Conservation (phyloP, 37 sponge, comb jelly and placozoan genomes). For the Hexactinellida sp. region DNA sequence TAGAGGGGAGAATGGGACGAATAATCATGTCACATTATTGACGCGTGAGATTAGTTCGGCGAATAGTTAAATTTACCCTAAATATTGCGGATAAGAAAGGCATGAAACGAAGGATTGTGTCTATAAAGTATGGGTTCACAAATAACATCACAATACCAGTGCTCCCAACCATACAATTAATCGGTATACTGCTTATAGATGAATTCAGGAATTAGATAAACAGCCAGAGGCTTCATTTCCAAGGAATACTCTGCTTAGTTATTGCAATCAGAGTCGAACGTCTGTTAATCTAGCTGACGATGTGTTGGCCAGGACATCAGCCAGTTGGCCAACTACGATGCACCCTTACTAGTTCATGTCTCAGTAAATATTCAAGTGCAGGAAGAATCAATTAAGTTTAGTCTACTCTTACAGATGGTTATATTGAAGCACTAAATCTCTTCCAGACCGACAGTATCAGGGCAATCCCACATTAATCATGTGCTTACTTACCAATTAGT, state of each 20-base stretch:
- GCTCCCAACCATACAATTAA: no score
- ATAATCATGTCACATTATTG: no score
- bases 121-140: neutral
- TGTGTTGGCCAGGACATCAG: neutral
- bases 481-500: no score
- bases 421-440: no score
- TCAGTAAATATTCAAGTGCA: neutral
- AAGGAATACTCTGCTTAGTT: neutral
- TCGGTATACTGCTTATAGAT: neutral
- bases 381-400: no score
- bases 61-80: no score
- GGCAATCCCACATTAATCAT: no score
- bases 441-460: no score
- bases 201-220: neutral
- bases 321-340: conserved; percentile 1
- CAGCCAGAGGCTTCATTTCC: neutral
- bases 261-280: conserved; percentile 3
- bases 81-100: neutral
- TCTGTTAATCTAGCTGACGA: neutral
- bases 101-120: neutral
- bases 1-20: no score
- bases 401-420: no score
- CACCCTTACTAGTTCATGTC: neutral
- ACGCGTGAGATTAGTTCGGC: no score
- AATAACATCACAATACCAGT: neutral